phyloP scores from a whole-genome alignment of 2,113 vertebrate species.

The Hiodon alosoides region DNA sequence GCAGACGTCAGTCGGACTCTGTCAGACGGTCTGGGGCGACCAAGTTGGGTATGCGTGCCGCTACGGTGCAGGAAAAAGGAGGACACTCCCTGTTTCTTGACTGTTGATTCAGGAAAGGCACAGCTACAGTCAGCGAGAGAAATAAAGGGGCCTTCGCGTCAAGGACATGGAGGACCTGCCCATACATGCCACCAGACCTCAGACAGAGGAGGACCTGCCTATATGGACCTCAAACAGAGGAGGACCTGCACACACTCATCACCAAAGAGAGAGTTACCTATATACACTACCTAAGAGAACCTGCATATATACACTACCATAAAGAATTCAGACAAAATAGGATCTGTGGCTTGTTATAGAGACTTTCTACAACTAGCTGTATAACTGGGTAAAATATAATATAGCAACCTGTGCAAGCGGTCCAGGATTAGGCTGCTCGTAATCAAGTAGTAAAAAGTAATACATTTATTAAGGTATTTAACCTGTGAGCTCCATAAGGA shows the following conservation, averaged over 20 bases:
- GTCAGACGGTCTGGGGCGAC: conserved; percentile 3
- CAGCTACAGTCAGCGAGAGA: background rate
- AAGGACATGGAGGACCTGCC: background rate
- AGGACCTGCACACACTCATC: background rate
- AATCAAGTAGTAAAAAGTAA: too few species aligned
- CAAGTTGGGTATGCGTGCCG: background rate
- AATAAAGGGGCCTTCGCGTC: background rate
- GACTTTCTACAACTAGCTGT: too few species aligned
- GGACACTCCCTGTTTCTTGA: conserved; percentile 23
- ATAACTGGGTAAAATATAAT: too few species aligned
- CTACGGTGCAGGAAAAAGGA: conserved; percentile 10
- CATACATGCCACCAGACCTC: background rate
- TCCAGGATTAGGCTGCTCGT: too few species aligned
- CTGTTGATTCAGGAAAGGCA: conserved; percentile 20
- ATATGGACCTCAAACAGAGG: background rate
- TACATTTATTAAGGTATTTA: too few species aligned
- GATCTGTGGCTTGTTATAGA: too few species aligned
- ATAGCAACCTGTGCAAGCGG: too few species aligned
- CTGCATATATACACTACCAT: too few species aligned
- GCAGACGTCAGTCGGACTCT: background rate
- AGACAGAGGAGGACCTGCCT: background rate
- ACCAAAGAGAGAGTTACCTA: background rate
- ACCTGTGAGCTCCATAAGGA: too few species aligned
- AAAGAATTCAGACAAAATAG: too few species aligned
- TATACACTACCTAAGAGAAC: background rate